Conservation (phyloP, 2,888 invertebrate species). For the Noctua fimbriata region DNA sequence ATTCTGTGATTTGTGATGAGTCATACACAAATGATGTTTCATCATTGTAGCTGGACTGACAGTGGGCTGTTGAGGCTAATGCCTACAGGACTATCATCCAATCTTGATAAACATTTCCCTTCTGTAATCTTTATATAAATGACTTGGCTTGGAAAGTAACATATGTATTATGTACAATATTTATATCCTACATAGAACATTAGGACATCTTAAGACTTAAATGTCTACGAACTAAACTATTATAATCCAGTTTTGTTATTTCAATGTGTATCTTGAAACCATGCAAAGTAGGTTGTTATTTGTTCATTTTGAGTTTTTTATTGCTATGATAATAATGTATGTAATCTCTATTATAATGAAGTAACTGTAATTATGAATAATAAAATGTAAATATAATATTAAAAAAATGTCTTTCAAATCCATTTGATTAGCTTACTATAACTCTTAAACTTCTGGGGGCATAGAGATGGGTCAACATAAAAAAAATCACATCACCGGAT, state of each 20-base stretch:
- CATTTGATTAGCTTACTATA: constrained; percentile 12
- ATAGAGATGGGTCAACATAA: neutral
- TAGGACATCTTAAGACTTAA: neutral
- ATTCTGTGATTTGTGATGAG: constrained; percentile 66
- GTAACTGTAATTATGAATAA: constrained; percentile 34
- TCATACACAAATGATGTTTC: constrained; percentile 46
- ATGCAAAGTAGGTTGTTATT: neutral
- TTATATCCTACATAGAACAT: constrained; percentile 7
- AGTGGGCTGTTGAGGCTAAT: constrained; percentile 11
- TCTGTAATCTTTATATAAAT: constrained; percentile 30
- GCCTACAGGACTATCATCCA: constrained; percentile 35
- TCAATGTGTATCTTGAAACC: constrained; percentile 28
- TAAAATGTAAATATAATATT: constrained; percentile 50
- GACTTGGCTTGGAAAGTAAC: constrained; percentile 27
- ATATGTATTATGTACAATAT: constrained; percentile 13
- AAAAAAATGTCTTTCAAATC: constrained; percentile 29
- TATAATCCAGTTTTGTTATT: constrained; percentile 1
- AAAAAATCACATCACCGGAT: neutral
- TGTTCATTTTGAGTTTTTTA: constrained; percentile 29
- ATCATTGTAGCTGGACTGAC: constrained; percentile 27
- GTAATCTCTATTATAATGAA: constrained; percentile 25
- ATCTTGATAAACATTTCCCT: constrained; percentile 11
- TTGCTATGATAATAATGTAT: constrained; percentile 26
- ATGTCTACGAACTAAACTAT: neutral
- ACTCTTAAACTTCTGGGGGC: neutral